These are phyloP conservation scores for Platanista minor DNA, from an alignment of 2,113 vertebrate species.

Conservation along the genomic window DNA sequence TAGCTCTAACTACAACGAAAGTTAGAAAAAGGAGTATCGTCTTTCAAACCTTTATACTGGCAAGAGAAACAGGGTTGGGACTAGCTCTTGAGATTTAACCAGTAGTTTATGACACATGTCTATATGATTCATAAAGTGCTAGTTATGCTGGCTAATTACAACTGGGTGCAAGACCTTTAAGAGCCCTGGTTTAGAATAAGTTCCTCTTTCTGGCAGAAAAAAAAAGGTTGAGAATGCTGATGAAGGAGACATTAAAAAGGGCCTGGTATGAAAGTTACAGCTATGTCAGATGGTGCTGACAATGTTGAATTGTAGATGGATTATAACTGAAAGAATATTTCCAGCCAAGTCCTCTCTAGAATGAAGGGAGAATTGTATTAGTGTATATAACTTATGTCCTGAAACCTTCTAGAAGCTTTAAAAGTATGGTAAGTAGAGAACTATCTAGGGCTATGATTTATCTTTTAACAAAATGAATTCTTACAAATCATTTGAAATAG, in stretches of 20 bases:
- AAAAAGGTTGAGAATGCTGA: not conserved
- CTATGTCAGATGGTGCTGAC: not conserved
- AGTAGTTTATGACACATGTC: not conserved
- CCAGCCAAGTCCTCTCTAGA: not conserved
- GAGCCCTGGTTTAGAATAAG: not conserved
- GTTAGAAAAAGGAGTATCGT: not conserved
- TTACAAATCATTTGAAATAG: slow-evolving; percentile 28
- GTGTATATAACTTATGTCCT: not conserved
- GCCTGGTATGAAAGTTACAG: not conserved
- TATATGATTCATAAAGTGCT: not conserved
- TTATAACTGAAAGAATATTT: not conserved
- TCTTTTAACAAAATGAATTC: slow-evolving; percentile 8
- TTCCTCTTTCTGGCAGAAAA: not conserved
- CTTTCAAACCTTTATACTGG: not conserved
- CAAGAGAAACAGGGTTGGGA: not conserved
- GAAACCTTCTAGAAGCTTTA: not conserved
- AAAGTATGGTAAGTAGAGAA: not conserved
- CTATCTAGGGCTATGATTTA: not conserved
- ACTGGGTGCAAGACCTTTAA: not conserved
- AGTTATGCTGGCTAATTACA: not conserved
- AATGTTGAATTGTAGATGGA: not conserved
- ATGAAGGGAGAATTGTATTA: not conserved
- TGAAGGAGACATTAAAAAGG: not conserved
- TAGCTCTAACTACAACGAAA: not conserved
- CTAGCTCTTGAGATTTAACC: not conserved